Evolutionary conservation across 2,797 vertebrate species (phyloP).

Genomic region (Steatocranus sp.): DNA sequence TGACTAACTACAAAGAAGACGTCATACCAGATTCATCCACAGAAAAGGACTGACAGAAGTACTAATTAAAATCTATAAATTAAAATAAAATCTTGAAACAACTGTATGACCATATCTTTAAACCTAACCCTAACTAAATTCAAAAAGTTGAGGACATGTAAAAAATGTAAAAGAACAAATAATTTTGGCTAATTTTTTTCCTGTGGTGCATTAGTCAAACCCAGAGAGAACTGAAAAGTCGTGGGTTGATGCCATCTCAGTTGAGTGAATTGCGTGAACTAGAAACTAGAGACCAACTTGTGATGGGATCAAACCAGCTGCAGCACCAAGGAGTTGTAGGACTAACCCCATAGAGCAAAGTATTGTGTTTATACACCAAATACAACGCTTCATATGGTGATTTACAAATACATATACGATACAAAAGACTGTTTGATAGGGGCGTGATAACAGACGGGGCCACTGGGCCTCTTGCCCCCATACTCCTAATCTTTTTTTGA

Average conservation of each 20-base stretch:
- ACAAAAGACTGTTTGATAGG: background rate
- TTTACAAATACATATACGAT: background rate
- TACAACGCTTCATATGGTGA: background rate
- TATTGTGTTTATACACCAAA: background rate
- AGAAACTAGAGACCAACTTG: background rate
- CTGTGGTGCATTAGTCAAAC: background rate
- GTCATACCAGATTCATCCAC: background rate
- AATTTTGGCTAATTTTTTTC: constrained; percentile 4
- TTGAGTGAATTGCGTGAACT: background rate
- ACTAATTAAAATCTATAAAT: background rate
- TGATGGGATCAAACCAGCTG: background rate
- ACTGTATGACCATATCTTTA: background rate
- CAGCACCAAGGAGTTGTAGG: background rate
- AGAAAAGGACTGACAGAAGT: background rate
- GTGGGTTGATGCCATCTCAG: background rate
- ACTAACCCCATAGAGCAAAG: background rate
- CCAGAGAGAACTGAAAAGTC: background rate
- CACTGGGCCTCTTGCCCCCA: background rate
- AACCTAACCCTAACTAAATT: background rate
- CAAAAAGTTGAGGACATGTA: constrained; percentile 8
- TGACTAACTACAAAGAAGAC: background rate
- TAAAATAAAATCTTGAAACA: background rate
- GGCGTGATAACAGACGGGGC: background rate
- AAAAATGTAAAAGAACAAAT: constrained; percentile 22
- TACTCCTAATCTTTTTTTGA: background rate